These are phyloP conservation scores for Suillia variegata DNA, from an alignment of 2,888 invertebrate genomes.

Conservation along the genomic window DNA sequence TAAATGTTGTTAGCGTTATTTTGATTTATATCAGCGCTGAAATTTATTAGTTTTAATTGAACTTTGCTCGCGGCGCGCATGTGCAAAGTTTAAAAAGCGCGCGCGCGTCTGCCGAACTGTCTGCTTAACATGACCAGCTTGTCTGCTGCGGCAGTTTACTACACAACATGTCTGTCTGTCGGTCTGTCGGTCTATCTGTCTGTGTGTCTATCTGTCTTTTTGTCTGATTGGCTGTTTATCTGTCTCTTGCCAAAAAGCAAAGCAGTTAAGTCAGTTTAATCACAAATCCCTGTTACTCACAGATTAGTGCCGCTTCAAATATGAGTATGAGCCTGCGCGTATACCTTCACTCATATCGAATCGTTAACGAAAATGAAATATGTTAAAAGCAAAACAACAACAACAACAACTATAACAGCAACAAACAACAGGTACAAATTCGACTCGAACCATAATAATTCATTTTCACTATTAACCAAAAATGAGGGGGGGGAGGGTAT, in stretches of 20 bases:
- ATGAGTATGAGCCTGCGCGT: neutral
- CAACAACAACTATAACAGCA: neutral
- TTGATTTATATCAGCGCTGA: conserved; percentile 10
- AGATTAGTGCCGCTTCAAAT: neutral
- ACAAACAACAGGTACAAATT: neutral
- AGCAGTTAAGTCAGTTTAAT: conserved; percentile 1
- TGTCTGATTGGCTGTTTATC: no score
- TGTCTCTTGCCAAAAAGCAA: neutral
- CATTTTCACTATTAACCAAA: conserved; percentile 23
- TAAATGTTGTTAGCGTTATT: neutral
- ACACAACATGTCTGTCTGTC: no score
- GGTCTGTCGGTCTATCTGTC: no score
- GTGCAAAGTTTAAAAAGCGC: neutral
- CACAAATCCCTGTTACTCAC: neutral
- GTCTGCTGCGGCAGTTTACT: no score
- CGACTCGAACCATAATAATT: conserved; percentile 19
- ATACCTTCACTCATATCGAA: neutral
- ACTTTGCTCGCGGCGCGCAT: conserved; percentile 8
- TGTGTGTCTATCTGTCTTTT: no score
- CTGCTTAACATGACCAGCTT: no score
- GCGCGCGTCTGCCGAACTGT: neutral
- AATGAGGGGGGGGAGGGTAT: conserved; percentile 10
- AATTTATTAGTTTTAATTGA: conserved; percentile 14
- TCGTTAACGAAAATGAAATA: conserved; percentile 13
- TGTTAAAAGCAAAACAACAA: conserved; percentile 12